Base-by-base conservation (phyloP, 2,113 vertebrate genomes). In the Rhinolophus sinicus region DNA sequence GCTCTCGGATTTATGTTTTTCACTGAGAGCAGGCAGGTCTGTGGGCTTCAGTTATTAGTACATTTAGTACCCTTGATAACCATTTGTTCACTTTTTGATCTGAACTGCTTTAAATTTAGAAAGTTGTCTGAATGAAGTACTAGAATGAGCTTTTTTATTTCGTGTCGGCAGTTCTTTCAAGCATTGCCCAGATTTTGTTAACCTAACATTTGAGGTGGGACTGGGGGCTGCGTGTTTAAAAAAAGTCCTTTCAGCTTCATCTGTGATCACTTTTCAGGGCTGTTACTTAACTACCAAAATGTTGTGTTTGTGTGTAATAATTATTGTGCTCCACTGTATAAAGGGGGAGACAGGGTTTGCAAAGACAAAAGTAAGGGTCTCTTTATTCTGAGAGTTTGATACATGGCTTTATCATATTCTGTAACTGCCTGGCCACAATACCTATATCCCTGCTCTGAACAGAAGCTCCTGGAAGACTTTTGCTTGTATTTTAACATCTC, bases 251-350 rank as follows among this genome's bases (percentile, higher is more conserved):
- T 73, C 30, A 47, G 1, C 64, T 73, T 65, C 19, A 62, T 84
- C 92, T 76, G 85, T 84, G 85, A 81, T 65, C 76, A 14, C 81
- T 90, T 94, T 54, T 73, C 84, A 38, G 19, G 38, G 50, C 70
- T 78, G 60, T 38, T 73, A 16, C 56, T 72, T 67, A 47, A 56
- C 35, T 58, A 33, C 24, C 54, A 47, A 73, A 28, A 88, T 44
- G 38, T 18, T 70, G 54, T 77, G 52, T 76, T 76, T 72, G 4
- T 80, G 2, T 26, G 19, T 56, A 16, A 47, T 73, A 24, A 58
- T 67, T 47, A 54, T 16, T 56, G 0, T 69, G 64, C 35, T 60
- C 11, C 14, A 21, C 69, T 44, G 0, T 67, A 10, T 14, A 52
- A 28, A 70, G 38, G 38, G 12, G 16, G 38, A 52, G 73, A 52